phyloP scores from a whole-genome alignment of 2,888 invertebrate species.

The Hirtodrosophila alboralis region DNA sequence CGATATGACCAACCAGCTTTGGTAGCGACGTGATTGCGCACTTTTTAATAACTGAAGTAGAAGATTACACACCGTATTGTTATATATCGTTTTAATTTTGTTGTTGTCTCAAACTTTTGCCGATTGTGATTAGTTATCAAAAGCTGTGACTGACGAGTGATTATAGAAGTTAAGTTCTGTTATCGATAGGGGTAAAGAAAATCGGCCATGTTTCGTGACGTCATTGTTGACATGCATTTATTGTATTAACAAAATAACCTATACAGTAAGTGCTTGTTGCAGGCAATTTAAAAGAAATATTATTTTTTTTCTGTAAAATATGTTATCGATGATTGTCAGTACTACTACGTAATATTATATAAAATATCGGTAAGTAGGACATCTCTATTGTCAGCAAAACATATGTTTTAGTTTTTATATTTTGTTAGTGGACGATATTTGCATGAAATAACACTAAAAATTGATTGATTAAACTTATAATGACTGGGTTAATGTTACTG shows the following conservation, averaged over 20 bases:
- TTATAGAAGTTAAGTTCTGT: too few relatives aligned
- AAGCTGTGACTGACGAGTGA: conserved; percentile 3
- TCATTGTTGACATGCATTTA: too few relatives aligned
- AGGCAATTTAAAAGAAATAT: too few relatives aligned
- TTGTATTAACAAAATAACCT: too few relatives aligned
- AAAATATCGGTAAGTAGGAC: conserved; percentile 1
- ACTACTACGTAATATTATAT: too few relatives aligned
- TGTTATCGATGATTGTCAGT: too few relatives aligned
- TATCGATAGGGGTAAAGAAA: too few relatives aligned
- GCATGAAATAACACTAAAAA: conserved; percentile 25
- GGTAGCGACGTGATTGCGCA: conserved; percentile 59
- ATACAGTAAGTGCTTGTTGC: too few relatives aligned
- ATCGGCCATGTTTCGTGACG: too few relatives aligned
- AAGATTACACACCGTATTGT: conserved; percentile 29
- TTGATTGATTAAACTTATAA: conserved; percentile 31
- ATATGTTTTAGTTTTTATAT: conserved; percentile 45
- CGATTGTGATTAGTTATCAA: conserved; percentile 31
- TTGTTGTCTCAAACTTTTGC: conserved; percentile 11
- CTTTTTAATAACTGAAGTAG: conserved; percentile 44
- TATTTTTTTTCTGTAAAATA: too few relatives aligned
- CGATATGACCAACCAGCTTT: conserved; percentile 30
- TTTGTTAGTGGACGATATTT: conserved; percentile 14
- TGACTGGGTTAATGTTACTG: conserved; percentile 68
- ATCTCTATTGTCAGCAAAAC: conserved; percentile 36
- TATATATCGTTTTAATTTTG: conserved; percentile 32